Base-by-base conservation (phyloP, 2,888 invertebrate genomes). In the Apodemia mormo region DNA sequence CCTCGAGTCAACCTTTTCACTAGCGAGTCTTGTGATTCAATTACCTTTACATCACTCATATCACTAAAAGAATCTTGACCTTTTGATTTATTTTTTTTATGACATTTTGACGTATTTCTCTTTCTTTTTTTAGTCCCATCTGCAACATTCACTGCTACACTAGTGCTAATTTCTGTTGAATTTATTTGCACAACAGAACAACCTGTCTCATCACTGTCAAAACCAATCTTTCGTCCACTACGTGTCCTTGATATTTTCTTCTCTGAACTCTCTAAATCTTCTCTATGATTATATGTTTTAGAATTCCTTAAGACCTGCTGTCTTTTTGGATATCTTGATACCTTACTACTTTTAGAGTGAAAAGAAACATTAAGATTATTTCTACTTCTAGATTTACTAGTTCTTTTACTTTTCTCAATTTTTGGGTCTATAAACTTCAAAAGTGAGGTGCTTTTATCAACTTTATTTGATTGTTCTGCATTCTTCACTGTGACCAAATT, bases 251-350 rank as follows among this genome's bases (percentile, higher is more conserved):
- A 83, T 10, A 83, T 75, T 14, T 78, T 72, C 49, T 76, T 79
- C 29, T 85, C 83, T 54, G 87, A 85, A 73, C 87, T 87, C 72
- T 90, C 89, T 71, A 87, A 7, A n/a, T 64, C 14, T 37, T 64
- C 61, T 6, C 14, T n/a, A 33, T 30, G 14, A 14, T 37, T 37
- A 14, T 1, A 6, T 61, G 61, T 37, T 64, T 64, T 64, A 14
- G 61, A 64, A 64, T 64, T 33, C 7, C 37, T 64, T 8, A 7
- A 14, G 10, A 12, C 29, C 9, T 64, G 85, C 61, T 80, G 76
- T 61, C 92, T 80, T 73, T 82, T 89, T 0, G 92, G 92, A 77
- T 92, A 92, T 65, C 92, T 81, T 1, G 89, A 85, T 2, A 82
- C 80, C 22, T 80, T 81, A 72, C 84, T 87, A 68, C 80, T 83